Evolutionary conservation across 2,888 invertebrate species (phyloP).

Genomic region (Bruchidius siliquastri): DNA sequence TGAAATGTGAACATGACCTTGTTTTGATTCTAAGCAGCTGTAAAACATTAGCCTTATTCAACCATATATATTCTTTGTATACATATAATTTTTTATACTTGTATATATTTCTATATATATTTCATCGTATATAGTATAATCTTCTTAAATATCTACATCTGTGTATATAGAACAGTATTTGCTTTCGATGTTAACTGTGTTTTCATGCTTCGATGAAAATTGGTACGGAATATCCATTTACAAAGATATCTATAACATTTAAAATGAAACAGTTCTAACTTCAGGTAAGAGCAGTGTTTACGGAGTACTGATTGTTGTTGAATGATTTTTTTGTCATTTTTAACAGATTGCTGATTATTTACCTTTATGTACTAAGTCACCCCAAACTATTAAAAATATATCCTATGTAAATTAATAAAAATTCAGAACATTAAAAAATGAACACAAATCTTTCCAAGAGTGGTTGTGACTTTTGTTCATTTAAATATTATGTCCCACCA

Average conservation of each 20-base stretch:
- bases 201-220: neutral
- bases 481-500: no score
- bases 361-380: no score
- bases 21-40: neutral
- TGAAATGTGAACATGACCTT: neutral
- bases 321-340: no score
- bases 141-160: neutral
- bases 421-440: no score
- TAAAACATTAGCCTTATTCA: neutral
- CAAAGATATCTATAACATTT: neutral
- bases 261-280: neutral
- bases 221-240: neutral
- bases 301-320: neutral
- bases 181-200: conserved; percentile 11
- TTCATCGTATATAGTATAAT: neutral
- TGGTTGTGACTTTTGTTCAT: no score
- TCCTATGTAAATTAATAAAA: no score
- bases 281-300: neutral
- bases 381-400: no score
- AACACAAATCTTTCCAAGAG: no score
- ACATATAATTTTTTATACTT: neutral
- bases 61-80: neutral
- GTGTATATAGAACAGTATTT: conserved; percentile 8
- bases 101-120: conserved; percentile 2
- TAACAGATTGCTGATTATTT: no score